phyloP scores from a whole-genome alignment of 2,888 invertebrate species.

The Ochropacha duplaris region DNA sequence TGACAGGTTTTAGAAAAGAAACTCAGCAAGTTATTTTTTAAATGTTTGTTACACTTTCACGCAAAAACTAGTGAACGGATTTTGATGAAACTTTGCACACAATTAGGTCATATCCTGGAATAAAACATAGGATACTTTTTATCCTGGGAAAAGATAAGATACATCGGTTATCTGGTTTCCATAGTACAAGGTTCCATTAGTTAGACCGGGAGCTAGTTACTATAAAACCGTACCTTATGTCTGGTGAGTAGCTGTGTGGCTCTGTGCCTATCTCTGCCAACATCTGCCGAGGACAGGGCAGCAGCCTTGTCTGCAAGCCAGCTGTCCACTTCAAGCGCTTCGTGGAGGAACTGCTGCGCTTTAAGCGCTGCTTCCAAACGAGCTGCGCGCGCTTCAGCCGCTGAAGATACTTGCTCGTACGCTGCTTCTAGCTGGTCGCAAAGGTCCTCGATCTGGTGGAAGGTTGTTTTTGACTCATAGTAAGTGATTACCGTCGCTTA shows the following conservation, averaged over 20 bases:
- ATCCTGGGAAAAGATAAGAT: too few species aligned
- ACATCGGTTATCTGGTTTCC: too few species aligned
- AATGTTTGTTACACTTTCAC: too few species aligned
- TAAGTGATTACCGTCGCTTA: too few species aligned
- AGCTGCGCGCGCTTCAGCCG: slow-evolving; percentile 87
- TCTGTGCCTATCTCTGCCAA: slow-evolving; percentile 94
- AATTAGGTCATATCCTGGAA: not conserved
- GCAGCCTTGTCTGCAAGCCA: slow-evolving; percentile 96
- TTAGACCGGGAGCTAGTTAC: too few species aligned
- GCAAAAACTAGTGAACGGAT: too few species aligned
- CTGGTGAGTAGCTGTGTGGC: slow-evolving; percentile 96
- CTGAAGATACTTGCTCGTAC: slow-evolving; percentile 89
- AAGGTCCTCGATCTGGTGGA: slow-evolving; percentile 86
- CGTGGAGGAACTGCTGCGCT: slow-evolving; percentile 96
- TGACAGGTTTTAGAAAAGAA: too few species aligned
- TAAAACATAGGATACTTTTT: not conserved
- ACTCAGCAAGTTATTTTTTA: too few species aligned
- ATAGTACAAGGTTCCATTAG: too few species aligned
- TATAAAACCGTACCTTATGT: slow-evolving; percentile 87
- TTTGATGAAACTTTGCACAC: not conserved
- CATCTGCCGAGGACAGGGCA: slow-evolving; percentile 91
- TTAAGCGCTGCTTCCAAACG: slow-evolving; percentile 93
- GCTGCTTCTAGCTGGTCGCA: slow-evolving; percentile 87
- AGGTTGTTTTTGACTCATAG: too few species aligned
- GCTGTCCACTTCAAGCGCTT: slow-evolving; percentile 95